A percentile compares a stretch with the other conserved stretches of the same genome.
Evolutionary conservation across 1,140 invertebrate genomes (phyloP).

Genomic region (Bemisia tabaci): DNA sequence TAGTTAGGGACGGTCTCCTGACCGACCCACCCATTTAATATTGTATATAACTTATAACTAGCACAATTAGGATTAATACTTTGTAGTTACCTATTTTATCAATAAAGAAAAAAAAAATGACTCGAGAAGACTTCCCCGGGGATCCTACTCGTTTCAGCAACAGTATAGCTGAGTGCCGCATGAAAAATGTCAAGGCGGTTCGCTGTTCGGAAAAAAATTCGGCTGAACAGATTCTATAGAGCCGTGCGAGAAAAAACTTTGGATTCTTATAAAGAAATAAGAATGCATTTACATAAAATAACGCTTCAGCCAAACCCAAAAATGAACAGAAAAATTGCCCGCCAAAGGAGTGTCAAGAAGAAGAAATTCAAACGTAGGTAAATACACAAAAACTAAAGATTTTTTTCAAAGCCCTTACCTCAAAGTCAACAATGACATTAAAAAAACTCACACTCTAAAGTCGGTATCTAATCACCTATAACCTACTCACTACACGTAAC

Average conservation of each 20-base stretch:
- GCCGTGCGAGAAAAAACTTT: background rate
- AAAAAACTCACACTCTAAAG: background rate
- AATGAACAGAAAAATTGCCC: background rate
- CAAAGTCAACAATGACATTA: background rate
- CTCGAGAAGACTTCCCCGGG: too few relatives aligned
- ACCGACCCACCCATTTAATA: too few relatives aligned
- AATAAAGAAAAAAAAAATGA: too few relatives aligned
- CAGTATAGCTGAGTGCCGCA: background rate
- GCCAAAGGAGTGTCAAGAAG: background rate
- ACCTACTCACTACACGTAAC: too few relatives aligned
- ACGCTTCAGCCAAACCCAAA: background rate
- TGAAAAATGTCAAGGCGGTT: background rate
- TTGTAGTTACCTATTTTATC: too few relatives aligned
- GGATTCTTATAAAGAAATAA: background rate
- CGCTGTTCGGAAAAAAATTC: background rate
- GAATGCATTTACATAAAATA: background rate
- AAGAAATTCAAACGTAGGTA: background rate
- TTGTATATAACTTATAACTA: too few relatives aligned
- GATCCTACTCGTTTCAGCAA: background rate
- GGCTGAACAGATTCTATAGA: background rate
- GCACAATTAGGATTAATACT: too few relatives aligned
- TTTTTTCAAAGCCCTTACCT: too few relatives aligned
- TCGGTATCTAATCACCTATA: too few relatives aligned
- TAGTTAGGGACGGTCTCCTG: background rate
- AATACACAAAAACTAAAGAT: background rate